Evolutionary conservation across 2,113 vertebrate genomes (phyloP), one percentile per base, ranked within the genome.

Genomic region (Oryzias woworae): DNA sequence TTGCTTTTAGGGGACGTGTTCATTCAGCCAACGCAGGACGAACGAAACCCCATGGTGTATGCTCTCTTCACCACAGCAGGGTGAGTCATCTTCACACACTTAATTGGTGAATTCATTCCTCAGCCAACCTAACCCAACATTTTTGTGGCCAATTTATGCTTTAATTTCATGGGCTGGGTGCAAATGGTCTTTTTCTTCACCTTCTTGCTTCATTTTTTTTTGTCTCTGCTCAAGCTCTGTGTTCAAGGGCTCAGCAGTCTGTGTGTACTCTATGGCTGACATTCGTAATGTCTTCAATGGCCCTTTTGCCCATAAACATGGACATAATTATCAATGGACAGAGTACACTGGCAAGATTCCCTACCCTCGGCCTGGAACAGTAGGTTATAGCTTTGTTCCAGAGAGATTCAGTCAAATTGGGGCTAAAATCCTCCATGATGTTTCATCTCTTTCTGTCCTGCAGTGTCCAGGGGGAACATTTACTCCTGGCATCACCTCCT

Each of bases 401-500:
- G 41, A 67, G 36, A 45, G 15, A 60, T 41, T 5, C 24, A n/a
- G 28, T 57, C 22, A n/a, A 5, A 44, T 66, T 36, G 0, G 1
- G 36, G 36, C 8, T 36, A 36, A 36, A 36, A 2, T 36, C 36
- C 3, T 36, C 1, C 0, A 22, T 48, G 14, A 4, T 22, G 15
- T 14, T 12, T 0, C 10, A 26, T 12, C 31, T 43, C 8, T 7
- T 66, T 22, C 53, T 18, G 42, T 24, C 43, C 22, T n/a, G 31
- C 66, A 95, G 94, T 95, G 94, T 84, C 93, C 94, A 2, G 93
- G 94, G 62, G 94, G 94, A 74, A 94, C 92, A 10, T 95, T 94
- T 72, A 94, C 93, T 15, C 92, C 94, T 0, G 92, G 89, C 5
- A 78, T 94, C 59, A 90, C 80, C 47, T 92, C 93, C 67, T 94